Percentiles rank a stretch among this genome's conserved stretches.
Conservation (phyloP, 1,140 invertebrate species). For the Megalonaias nervosa region DNA sequence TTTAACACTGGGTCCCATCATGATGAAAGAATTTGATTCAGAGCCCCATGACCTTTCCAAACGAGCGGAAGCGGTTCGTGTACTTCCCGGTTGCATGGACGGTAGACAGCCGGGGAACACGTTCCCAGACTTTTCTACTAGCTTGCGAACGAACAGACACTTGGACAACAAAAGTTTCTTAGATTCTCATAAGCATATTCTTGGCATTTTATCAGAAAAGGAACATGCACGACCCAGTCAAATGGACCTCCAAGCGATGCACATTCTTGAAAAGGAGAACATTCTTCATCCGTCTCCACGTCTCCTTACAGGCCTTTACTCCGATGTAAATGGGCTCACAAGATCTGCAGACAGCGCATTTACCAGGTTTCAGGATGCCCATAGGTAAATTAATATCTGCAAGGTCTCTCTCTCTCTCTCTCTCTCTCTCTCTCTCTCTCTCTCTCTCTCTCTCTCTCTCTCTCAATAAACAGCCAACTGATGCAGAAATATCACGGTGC, state of each 20-base stretch:
- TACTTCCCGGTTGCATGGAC: no score
- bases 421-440: no score
- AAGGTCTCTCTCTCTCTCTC: not conserved
- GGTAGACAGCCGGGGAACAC: no score
- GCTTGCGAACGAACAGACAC: no score
- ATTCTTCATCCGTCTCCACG: slow-evolving; percentile 20
- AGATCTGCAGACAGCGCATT: no score
- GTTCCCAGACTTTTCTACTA: no score
- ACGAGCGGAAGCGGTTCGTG: slow-evolving; percentile 7
- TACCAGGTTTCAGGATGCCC: not conserved
- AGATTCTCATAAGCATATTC: slow-evolving; percentile 20
- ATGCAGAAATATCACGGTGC: no score
- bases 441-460: no score
- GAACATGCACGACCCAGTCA: not conserved
- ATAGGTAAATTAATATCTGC: not conserved
- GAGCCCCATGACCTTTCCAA: slow-evolving; percentile 32
- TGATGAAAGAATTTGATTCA: slow-evolving; percentile 9
- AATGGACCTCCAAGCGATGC: not conserved
- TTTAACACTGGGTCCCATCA: no score
- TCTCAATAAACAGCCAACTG: no score
- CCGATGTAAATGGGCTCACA: not conserved
- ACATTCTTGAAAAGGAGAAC: slow-evolving; percentile 30
- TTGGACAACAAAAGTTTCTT: slow-evolving; percentile 11
- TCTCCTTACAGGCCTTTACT: no score
- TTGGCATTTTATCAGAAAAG: slow-evolving; percentile 22